A percentile compares a stretch with the other conserved stretches of the same genome.
Conservation (phyloP, 2,113 vertebrate genomes). For the Leptocoma aspasia region DNA sequence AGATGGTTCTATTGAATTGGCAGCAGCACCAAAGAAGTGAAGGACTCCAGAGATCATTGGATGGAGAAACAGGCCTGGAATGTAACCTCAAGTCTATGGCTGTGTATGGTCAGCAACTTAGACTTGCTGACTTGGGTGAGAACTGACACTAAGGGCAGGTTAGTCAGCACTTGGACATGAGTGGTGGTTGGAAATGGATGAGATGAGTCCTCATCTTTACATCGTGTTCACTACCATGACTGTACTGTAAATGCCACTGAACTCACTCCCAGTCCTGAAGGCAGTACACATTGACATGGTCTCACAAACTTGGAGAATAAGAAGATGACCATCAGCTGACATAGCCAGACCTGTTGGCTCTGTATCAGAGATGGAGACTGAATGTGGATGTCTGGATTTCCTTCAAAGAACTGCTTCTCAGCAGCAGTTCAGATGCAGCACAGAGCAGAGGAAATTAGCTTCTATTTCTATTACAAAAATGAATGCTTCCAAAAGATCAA, state of each 20-base stretch:
- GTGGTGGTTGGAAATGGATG: neutral
- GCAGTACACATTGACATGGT: neutral
- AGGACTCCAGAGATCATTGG: neutral
- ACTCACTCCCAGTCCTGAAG: neutral
- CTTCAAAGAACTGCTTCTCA: neutral
- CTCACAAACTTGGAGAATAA: neutral
- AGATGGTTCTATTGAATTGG: neutral
- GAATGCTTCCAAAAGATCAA: neutral
- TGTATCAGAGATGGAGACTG: neutral
- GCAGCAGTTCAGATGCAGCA: neutral
- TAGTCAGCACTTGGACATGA: neutral
- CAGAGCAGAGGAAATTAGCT: neutral
- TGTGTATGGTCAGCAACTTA: neutral
- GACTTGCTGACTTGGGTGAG: neutral
- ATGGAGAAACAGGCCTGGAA: neutral
- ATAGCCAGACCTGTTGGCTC: neutral
- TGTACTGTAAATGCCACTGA: neutral
- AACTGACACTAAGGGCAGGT: neutral
- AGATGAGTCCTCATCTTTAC: neutral
- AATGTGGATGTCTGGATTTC: neutral
- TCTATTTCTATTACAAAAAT: neutral
- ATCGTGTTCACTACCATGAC: neutral
- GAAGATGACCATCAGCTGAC: fast-evolving
- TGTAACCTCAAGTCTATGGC: neutral
- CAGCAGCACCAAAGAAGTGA: neutral